Base-by-base conservation (phyloP, 2,888 invertebrate species). In the Allygus modestus region DNA sequence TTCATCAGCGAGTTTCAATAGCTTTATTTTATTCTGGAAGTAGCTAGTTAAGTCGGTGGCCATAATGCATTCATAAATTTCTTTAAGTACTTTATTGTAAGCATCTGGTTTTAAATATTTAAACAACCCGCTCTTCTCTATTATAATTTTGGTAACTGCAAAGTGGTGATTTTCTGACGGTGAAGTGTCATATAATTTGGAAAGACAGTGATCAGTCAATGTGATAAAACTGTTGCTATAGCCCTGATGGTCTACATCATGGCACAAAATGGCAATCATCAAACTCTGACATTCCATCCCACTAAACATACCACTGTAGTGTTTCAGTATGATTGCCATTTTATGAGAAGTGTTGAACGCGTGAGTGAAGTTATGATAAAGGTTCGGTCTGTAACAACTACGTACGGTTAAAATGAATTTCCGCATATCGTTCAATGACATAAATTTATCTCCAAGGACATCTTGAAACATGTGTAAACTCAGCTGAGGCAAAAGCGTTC, bases 351-450 rank as follows among this genome's bases (percentile, higher is more conserved):
- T 93, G 82, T 92, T 92, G 89, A 94, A 94, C 0, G 93, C 94
- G 87, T 94, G 94, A 82, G 93, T 92, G 0, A 93, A 92, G 88
- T 94, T 94, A 87, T 94, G 94, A 87, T 94, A 94, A 0, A 93
- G 92, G 87, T 93, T 93, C 51, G 90, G 86, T 2, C 93, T 89
- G 87, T 94, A 94, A 85, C 90, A 89, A 85, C 90, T 90, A 85
- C 88, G 88, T 0, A 92, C 90, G 0, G 92, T 91, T 15, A 93
- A 89, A 0, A 92, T 90, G 88, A 93, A 93, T 87, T 85, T 73
- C 31, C 84, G 61, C 23, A 87, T 54, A 82, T 51, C 82, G 43
- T 84, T 61, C 20, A 12, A 71, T 54, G 33, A 54, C 86, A 86
- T 85, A 65, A 85, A 84, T 5, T 28, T 33, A 61, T 85, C 86